Conservation (phyloP, 2,113 vertebrate species). For the Hystrix cristata region DNA sequence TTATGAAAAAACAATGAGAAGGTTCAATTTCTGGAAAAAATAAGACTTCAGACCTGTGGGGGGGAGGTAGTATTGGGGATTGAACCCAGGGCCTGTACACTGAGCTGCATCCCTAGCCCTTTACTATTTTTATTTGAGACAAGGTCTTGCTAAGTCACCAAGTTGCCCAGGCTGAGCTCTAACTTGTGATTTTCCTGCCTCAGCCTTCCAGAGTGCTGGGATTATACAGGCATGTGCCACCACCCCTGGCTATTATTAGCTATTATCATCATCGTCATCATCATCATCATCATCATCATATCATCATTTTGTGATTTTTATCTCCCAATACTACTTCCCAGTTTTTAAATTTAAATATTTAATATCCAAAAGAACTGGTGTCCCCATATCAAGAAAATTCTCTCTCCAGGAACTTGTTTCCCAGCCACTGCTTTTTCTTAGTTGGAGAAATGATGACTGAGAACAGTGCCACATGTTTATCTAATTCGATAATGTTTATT, state of each 20-base stretch:
- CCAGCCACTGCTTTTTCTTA: background rate
- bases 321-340: background rate
- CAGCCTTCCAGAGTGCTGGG: background rate
- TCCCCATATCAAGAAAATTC: background rate
- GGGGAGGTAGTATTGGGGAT: background rate
- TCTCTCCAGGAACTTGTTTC: background rate
- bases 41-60: background rate
- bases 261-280: background rate
- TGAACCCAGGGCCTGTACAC: background rate
- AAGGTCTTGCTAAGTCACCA: background rate
- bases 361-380: background rate
- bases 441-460: slow-evolving; percentile 17
- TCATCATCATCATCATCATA: background rate
- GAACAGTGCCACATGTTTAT: background rate
- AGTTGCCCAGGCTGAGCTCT: too few relatives aligned
- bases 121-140: background rate
- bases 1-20: background rate
- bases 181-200: background rate
- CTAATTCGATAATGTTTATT: background rate
- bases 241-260: background rate
- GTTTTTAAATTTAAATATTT: slow-evolving; percentile 1
- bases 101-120: background rate
- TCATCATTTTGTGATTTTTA: background rate
- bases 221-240: background rate
- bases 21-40: background rate